Percentiles rank a stretch among this genome's conserved stretches.
phyloP scores from a whole-genome alignment of 2,888 invertebrate species.

The Empis livida region DNA sequence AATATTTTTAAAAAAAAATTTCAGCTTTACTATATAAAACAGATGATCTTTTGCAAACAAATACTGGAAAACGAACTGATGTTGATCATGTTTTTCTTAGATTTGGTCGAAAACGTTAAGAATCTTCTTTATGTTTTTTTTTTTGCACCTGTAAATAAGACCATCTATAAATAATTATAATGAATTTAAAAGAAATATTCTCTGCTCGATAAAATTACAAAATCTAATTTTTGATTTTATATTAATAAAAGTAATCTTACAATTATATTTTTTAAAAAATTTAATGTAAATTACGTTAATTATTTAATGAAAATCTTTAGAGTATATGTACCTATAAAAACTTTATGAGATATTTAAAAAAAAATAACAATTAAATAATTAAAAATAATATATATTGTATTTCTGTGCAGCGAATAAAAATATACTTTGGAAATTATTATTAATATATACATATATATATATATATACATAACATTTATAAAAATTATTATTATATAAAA shows the following conservation, averaged over 20 bases:
- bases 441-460: neutral
- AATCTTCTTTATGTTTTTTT: neutral
- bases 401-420: neutral
- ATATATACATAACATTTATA: neutral
- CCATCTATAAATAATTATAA: no score
- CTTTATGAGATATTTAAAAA: no score
- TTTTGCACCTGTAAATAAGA: no score
- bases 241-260: no score
- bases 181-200: neutral
- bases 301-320: no score
- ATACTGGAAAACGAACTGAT: slow-evolving; percentile 72
- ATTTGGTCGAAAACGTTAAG: slow-evolving; percentile 68
- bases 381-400: neutral
- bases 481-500: neutral
- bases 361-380: neutral
- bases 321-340: no score
- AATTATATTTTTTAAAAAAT: no score
- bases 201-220: neutral
- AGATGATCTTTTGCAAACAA: slow-evolving; percentile 27
- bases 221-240: no score
- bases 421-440: neutral
- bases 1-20: neutral
- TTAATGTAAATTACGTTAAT: no score
- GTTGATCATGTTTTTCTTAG: slow-evolving; percentile 83
- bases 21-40: slow-evolving; percentile 30